Base-by-base conservation (phyloP, 2,113 vertebrate species). In the Thomomys bottae region DNA sequence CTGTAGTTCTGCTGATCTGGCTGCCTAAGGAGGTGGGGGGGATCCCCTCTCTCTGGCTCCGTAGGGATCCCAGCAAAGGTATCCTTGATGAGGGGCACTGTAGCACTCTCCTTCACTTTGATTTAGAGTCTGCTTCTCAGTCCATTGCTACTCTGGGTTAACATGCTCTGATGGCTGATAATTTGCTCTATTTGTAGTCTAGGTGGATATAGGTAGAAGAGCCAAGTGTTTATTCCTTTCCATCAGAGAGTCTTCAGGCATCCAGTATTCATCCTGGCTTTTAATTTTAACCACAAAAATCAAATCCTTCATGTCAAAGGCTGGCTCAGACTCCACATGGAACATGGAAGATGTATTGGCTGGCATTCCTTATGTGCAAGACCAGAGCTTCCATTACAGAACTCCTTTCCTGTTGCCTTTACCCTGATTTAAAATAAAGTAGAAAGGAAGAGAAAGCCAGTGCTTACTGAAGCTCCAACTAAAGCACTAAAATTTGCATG, bases 401-500 rank as follows among this genome's bases (percentile, higher is more conserved):
- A 26, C 14, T 61, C 23, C 26, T 18, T 71, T 23, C 32, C 54
- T n/a, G 26, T n/a, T 57, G 3, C 32, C 81, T 54, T 82, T 21
- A 28, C 54, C 32, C n/a, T 86, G 91, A 83, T 59, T 92, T 49
- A 79, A 89, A 77, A 38, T 1, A 59, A 61, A 88, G 34, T 8
- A 12, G 30, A 79, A 76, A 96, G 14, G 11, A 66, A 86, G 42
- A 92, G 87, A 70, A 91, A 87, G 34, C 15, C 34, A 30, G 26
- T 10, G 38, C 34, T 94, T 2, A 8, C 49, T 6, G 26, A 84
- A n/a, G 49, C 59, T 24, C 24, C 0, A 4, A 34, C n/a, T 61
- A 97, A 91, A 95, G 67, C 84, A 67, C 36, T 26, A 86, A 63
- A 90, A 94, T 96, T 94, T 84, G 68, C 77, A 77, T 42, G 77